phyloP scores from a whole-genome alignment of 2,113 vertebrate species.

The Zapornia atra region DNA sequence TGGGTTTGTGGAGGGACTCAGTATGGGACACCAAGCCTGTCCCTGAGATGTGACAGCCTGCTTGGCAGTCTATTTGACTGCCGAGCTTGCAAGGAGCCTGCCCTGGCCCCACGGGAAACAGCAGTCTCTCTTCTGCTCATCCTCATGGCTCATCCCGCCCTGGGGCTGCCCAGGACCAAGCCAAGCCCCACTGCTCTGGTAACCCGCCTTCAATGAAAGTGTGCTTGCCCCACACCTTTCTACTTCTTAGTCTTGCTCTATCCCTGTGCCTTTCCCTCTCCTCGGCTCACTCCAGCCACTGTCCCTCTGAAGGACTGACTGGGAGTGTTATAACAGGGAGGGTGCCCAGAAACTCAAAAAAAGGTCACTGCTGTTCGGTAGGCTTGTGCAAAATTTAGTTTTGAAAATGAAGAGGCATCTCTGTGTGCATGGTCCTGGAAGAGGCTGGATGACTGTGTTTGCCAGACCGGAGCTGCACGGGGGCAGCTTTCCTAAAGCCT shows the following conservation, averaged over 20 bases:
- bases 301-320: background rate
- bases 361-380: background rate
- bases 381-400: background rate
- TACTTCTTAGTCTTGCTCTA: background rate
- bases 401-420: background rate
- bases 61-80: background rate
- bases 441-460: background rate
- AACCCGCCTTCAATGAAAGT: fast-evolving
- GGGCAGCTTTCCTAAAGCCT: background rate
- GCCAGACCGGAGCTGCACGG: background rate
- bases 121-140: background rate
- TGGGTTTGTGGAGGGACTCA: background rate
- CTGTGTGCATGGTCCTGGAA: background rate
- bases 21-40: background rate
- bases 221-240: background rate
- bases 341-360: background rate
- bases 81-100: background rate
- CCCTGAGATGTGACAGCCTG: background rate
- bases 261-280: background rate
- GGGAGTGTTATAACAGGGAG: too few species aligned
- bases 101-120: background rate
- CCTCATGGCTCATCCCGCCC: fast-evolving
- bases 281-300: background rate
- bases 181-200: background rate
- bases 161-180: background rate